Evolutionary conservation across 2,113 vertebrate genomes (phyloP).

Genomic region (Nyctibius bracteatus): DNA sequence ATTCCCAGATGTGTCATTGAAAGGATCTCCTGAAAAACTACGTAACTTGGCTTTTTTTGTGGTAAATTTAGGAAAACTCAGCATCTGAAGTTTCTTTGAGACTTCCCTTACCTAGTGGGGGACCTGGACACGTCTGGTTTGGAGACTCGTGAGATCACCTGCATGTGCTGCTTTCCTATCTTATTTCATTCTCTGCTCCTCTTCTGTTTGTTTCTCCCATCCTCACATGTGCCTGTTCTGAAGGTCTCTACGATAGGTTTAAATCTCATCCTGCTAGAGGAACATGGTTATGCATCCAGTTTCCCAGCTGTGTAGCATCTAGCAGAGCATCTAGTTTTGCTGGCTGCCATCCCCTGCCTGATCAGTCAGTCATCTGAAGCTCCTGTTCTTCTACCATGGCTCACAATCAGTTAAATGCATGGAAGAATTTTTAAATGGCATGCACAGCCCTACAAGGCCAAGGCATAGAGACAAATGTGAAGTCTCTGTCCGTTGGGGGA

Average conservation of each 20-base stretch:
- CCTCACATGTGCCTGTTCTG: neutral
- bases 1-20: neutral
- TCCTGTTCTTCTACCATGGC: neutral
- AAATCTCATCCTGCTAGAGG: neutral
- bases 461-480: neutral
- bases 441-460: neutral
- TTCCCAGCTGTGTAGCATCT: neutral
- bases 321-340: neutral
- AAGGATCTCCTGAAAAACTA: neutral
- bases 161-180: neutral
- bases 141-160: neutral
- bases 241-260: neutral
- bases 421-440: neutral
- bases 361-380: neutral
- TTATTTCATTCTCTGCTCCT: neutral
- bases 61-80: neutral
- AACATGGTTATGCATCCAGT: neutral
- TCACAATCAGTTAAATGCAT: neutral
- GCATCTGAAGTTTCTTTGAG: neutral
- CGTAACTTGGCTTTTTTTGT: neutral
- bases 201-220: neutral
- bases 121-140: neutral
- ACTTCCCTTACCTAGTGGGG: neutral
- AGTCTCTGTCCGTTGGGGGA: neutral
- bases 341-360: neutral